Percentiles rank a stretch among this genome's conserved stretches.
Evolutionary conservation across 2,888 invertebrate genomes (phyloP).

Genomic region (Conomelus anceps): DNA sequence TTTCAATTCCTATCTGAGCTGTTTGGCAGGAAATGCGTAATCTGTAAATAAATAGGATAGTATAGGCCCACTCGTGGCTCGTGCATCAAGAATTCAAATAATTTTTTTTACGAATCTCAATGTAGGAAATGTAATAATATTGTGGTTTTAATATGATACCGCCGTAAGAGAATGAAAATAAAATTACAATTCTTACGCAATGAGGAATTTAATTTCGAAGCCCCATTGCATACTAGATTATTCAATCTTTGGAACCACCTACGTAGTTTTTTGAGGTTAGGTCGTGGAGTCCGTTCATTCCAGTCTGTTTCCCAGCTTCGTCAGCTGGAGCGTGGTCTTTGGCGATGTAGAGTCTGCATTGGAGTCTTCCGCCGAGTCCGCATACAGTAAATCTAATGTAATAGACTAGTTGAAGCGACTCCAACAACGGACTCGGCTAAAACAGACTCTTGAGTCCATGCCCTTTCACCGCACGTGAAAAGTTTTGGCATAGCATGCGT

Average conservation of each 20-base stretch:
- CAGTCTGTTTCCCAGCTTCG: not conserved
- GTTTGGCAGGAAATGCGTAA: not conserved
- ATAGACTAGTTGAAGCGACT: too few relatives aligned
- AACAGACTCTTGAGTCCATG: not conserved
- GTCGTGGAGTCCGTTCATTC: not conserved
- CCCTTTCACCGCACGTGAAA: not conserved
- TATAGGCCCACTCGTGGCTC: too few relatives aligned
- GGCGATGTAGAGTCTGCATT: not conserved
- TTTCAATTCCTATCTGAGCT: not conserved
- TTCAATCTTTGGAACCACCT: not conserved
- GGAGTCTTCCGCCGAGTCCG: not conserved
- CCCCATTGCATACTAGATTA: not conserved
- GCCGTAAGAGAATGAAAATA: not conserved
- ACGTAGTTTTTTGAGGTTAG: not conserved
- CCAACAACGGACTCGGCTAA: not conserved
- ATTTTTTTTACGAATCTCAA: too few relatives aligned
- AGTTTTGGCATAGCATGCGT: not conserved
- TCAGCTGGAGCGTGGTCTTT: not conserved
- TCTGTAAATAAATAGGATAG: not conserved
- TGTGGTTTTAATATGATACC: not conserved
- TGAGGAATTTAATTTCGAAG: not conserved
- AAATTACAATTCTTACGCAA: not conserved
- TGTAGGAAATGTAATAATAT: not conserved
- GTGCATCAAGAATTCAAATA: not conserved
- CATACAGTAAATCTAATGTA: too few relatives aligned